Percentiles rank a stretch among this genome's conserved stretches.
Conservation (phyloP, 2,113 vertebrate genomes). For the Microcebus lehilahytsara region DNA sequence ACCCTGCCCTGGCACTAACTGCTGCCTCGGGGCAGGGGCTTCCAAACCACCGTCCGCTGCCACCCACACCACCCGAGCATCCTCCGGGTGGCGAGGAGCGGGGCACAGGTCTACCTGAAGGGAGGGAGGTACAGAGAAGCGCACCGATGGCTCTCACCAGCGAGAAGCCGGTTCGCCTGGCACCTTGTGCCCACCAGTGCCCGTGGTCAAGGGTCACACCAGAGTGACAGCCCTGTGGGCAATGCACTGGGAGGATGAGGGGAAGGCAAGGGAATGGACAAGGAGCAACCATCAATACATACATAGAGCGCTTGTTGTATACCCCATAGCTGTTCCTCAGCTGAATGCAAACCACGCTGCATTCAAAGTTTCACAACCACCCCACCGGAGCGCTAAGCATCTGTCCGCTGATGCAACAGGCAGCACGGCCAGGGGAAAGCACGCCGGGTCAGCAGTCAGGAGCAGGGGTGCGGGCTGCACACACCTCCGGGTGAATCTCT, state of each 20-base stretch:
- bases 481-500: too few relatives aligned
- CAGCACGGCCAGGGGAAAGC: background rate
- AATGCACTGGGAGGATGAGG: background rate
- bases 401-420: background rate
- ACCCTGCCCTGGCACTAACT: background rate
- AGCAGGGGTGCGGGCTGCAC: background rate
- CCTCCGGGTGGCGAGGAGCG: background rate
- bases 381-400: background rate
- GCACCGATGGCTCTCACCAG: background rate
- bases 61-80: background rate
- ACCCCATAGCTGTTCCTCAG: background rate
- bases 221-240: background rate
- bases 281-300: background rate
- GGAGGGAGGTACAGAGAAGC: background rate
- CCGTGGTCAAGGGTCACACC: background rate
- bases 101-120: background rate
- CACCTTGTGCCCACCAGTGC: background rate
- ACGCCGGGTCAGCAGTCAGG: rapidly evolving
- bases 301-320: background rate
- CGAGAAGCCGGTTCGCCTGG: background rate
- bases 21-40: background rate
- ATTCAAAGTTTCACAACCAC: background rate
- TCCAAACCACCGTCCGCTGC: background rate
- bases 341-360: background rate
- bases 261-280: background rate